These are phyloP conservation scores for Caenorhabditis latens DNA, from an alignment of 1,140 invertebrate genomes.

Conservation along the genomic window DNA sequence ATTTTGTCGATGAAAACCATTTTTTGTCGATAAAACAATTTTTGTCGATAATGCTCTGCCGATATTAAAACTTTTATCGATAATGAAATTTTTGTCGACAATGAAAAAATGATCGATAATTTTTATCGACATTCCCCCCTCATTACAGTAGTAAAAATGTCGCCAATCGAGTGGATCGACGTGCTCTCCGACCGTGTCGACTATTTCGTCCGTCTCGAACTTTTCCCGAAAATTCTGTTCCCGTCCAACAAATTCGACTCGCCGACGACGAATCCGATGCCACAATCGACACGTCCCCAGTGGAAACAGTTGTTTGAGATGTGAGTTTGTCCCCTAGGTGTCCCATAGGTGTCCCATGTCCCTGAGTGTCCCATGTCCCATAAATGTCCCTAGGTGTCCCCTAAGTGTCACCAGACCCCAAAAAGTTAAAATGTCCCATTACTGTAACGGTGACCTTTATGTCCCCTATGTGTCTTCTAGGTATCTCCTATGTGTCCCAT, in stretches of 20 bases:
- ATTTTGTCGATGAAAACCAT: neutral
- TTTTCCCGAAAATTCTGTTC: slow-evolving; percentile 42
- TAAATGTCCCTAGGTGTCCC: too few species aligned
- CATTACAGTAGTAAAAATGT: slow-evolving; percentile 31
- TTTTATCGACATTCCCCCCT: neutral
- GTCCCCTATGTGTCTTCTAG: too few species aligned
- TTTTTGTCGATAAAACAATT: neutral
- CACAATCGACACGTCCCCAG: slow-evolving; percentile 28
- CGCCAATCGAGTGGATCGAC: slow-evolving; percentile 28
- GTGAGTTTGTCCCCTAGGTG: neutral
- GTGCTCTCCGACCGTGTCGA: slow-evolving; percentile 38
- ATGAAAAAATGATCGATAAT: neutral
- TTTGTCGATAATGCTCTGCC: too few species aligned
- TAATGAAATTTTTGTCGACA: neutral
- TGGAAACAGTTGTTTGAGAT: slow-evolving; percentile 39
- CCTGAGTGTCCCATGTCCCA: neutral
- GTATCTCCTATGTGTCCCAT: too few species aligned
- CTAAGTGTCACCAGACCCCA: too few species aligned
- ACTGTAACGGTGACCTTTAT: too few species aligned
- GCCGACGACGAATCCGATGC: slow-evolving; percentile 39
- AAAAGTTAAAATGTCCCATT: too few species aligned
- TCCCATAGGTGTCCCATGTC: neutral
- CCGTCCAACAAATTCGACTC: slow-evolving; percentile 42
- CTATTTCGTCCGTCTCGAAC: slow-evolving; percentile 46
- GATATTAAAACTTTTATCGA: too few species aligned